Evolutionary conservation across 2,797 vertebrate genomes (phyloP).

Genomic region (Pangasius krempfi): DNA sequence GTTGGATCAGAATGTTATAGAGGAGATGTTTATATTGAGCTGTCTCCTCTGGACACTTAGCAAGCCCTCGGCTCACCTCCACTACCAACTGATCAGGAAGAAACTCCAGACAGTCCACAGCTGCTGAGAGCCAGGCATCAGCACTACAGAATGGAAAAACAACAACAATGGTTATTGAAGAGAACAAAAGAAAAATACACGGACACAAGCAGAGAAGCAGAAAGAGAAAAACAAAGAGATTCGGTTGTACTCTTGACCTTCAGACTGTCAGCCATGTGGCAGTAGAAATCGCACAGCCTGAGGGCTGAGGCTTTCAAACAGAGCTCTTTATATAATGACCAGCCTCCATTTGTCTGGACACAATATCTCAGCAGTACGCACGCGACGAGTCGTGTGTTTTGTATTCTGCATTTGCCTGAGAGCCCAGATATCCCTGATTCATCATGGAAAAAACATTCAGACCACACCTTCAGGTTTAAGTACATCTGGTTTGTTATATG

Average conservation of each 20-base stretch:
- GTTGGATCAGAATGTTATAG: conserved; percentile 82
- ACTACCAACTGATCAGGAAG: conserved; percentile 91
- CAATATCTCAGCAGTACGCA: conserved; percentile 10
- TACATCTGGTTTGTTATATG: not conserved
- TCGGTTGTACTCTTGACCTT: not conserved
- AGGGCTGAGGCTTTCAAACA: conserved; percentile 20
- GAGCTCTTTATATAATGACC: conserved; percentile 25
- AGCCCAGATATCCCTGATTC: conserved; percentile 4
- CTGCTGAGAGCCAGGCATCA: conserved; percentile 92
- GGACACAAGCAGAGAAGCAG: not conserved
- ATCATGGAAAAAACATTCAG: not conserved
- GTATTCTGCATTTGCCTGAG: not conserved
- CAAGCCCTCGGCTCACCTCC: conserved; percentile 88
- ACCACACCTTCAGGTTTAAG: conserved; percentile 11
- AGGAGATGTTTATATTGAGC: conserved; percentile 84
- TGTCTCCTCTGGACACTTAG: conserved; percentile 77
- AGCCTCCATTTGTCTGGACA: conserved; percentile 27
- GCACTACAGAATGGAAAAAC: conserved; percentile 72
- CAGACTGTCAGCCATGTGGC: conserved; percentile 21
- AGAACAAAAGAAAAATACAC: conserved; percentile 8
- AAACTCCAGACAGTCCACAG: conserved; percentile 92
- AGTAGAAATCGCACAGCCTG: not conserved
- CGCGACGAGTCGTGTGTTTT: not conserved
- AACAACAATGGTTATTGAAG: not conserved
- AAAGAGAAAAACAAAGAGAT: not conserved